Base-by-base conservation (phyloP, 1,140 invertebrate genomes). In the Mya arenaria region DNA sequence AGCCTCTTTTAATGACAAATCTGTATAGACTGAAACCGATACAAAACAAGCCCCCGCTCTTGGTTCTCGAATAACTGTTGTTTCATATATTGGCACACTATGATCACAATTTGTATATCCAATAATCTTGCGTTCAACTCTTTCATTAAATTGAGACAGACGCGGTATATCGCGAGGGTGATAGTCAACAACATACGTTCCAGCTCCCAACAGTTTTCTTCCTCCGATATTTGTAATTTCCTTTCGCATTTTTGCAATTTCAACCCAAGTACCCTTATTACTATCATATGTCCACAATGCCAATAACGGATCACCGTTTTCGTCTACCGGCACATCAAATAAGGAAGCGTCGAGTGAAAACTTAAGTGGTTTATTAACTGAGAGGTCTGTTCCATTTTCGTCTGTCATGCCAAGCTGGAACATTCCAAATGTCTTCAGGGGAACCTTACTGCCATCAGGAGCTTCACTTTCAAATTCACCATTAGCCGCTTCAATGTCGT, bases 381-480 rank as follows among this genome's bases (percentile, higher is more conserved):
- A 62, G 15, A 77, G 73, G 10, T 37, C 2, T 28, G 15, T 3
- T 28, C 73, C 73, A 3, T 10, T 30, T 37, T 6, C 39, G 23
- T 77, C 73, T 10, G 25, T 19, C 6, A 77, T 19, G 19, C 1
- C 17, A 1, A 34, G 15, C 2, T 65, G 58, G 52, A 77, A 77
- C 60, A 77, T 77, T 28, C 73, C 73, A 28, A 77, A 77, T 44
- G 73, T 77, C 19, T 65, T 32, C 37, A 77, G 28, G 2, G 73
- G 73, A 19, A 3, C 32, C 41, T 13, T 65, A 19, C 28, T 6
- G 1, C 73, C 73, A 44, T 65, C 60, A 5, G 5, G 5, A 4
- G 58, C 32, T 23, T 63, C 32, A 36, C 23, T 28, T 2, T 62
- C 37, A 65, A 77, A 65, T 15, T 77, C 37, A 4, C 77, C 77